These are phyloP conservation scores for Drosophila pruinosa DNA, from an alignment of 1,140 invertebrate species.

Conservation along the genomic window DNA sequence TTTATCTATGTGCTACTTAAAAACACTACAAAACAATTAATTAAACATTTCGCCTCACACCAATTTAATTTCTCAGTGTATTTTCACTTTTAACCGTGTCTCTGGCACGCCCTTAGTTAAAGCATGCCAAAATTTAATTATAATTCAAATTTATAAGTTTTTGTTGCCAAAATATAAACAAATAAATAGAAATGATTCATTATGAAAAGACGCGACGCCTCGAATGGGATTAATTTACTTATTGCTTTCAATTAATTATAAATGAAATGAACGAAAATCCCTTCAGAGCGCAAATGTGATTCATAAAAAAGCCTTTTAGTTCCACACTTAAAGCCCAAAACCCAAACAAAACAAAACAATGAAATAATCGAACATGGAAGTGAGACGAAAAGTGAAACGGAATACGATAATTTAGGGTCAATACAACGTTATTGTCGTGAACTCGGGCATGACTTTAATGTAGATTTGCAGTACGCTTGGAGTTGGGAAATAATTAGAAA, in stretches of 20 bases:
- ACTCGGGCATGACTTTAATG: not conserved
- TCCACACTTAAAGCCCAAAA: not conserved
- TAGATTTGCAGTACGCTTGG: not conserved
- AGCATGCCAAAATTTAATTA: constrained; percentile 37
- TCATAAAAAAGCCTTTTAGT: not conserved
- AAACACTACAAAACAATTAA: not conserved
- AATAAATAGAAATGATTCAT: not conserved
- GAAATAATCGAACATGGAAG: constrained; percentile 1
- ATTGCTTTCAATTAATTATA: not conserved
- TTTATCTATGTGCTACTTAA: not conserved
- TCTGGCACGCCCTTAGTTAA: not conserved
- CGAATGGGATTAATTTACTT: constrained; percentile 7
- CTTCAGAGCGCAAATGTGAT: not conserved
- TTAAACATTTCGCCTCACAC: not conserved
- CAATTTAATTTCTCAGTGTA: constrained; percentile 6
- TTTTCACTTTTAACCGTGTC: constrained; percentile 18
- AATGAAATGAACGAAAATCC: constrained; percentile 1
- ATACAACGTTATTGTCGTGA: not conserved
- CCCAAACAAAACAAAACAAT: not conserved
- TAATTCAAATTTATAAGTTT: constrained; percentile 10
- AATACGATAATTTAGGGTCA: constrained; percentile 1
- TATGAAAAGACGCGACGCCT: not conserved
- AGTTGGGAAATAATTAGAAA: not conserved
- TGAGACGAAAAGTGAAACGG: not conserved
- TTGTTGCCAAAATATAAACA: not conserved